Base-by-base conservation (phyloP, 2,888 invertebrate genomes). In the Uropetala carovei region DNA sequence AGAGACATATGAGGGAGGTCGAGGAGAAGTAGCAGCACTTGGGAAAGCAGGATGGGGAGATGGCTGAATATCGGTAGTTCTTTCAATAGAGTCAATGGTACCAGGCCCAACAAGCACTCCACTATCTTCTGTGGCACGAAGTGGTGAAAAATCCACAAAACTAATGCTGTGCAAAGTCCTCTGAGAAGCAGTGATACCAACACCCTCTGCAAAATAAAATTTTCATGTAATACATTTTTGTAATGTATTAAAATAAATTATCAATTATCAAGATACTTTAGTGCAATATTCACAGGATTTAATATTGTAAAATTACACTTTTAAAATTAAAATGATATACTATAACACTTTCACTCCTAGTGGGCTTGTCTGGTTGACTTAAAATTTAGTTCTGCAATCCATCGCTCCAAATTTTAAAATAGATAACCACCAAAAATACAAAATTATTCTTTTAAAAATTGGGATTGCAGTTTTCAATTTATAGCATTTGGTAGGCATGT, bases 1-100 rank as follows among this genome's bases (percentile, higher is more conserved):
- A 94, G 98, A 98, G 92, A 99, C 95, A 95, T 99, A 99, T 92
- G 98, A 98, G 0, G 98, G 98, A 89, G 89, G 89, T 43, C 89
- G 60, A 0, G 89, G 89, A 10, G 89, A 89, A n/a, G 89, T 89
- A 30, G n/a, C 89, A 60, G 89, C 30, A 56, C 56, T 89, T 43
- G 89, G 89, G 68, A 64, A 89, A n/a, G 89, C 64, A 10, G 64
- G n/a, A n/a, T 13, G 43, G 64, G 89, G 89, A 89, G 89, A 64
- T 56, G n/a, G 58, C 5, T 43, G 27, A 64, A 27, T 68, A 68
- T 68, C 43, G 64, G n/a, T 56, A 18, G 56, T 64, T 27, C 58
- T 89, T 68, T 89, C 89, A 30, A 43, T 22, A 43, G 59, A 64
- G 10, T 30, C 68, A 89, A 60, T 68, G 0, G 89, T 16, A 27